Evolutionary conservation across 2,888 invertebrate species (phyloP), one percentile per base, ranked within the genome.

Genomic region (Aphidoletes aphidimyza): DNA sequence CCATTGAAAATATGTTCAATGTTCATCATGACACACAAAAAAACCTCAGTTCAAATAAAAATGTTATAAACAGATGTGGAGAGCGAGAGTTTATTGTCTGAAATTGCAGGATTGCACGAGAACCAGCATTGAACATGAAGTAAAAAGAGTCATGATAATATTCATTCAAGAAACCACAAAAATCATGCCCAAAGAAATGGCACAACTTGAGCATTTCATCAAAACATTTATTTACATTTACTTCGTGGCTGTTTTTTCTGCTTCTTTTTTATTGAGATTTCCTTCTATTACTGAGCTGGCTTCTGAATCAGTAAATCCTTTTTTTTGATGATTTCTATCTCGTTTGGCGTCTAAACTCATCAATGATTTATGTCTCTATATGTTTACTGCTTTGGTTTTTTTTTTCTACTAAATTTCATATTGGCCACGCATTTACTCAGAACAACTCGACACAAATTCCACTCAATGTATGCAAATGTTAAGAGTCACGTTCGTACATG

Each of bases 301-400:
- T 17, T 14, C 47, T 47, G 17, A 47, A 14, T 47, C 19, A 5
- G 14, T 54, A 14, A 26, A 54, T 6, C 54, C 3, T 26, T 54
- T 54, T 54, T 54, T 22, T 54, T 26, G 2, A 47, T 17, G 2
- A 47, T 17, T 59, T 5, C 26, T 26, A 8, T 17, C 36, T 78
- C 34, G 17, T 78, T 78, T 36, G 34, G n/a, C 36, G 34, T 37
- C 14, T 78, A 36, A 78, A 78, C 36, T 36, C 78, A n/a, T 78
- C 37, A 36, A 37, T 78, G 78, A 78, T 78, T 78, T 78, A 78
- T 78, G 36, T 78, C 37, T 78, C 36, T 36, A 78, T 78, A 78
- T 36, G 78, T 78, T 36, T 78, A 36, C 34, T 11, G 78, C 14
- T 36, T 36, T 36, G 78, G 1, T 36, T 36, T 36, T 19, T 17